Evolutionary conservation across 2,113 vertebrate species (phyloP).

Genomic region (Petroica traversi): DNA sequence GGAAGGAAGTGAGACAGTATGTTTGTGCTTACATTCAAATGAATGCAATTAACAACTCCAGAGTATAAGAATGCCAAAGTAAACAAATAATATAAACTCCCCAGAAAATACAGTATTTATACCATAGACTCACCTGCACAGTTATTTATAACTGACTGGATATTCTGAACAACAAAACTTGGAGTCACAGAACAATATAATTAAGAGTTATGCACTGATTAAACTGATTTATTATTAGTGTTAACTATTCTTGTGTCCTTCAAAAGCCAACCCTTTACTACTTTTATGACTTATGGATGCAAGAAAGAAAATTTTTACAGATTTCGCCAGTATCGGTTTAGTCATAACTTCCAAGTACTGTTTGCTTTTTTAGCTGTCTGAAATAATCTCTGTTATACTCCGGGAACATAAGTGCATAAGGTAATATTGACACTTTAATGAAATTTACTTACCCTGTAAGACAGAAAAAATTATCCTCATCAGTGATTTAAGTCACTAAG

Average conservation of each 20-base stretch:
- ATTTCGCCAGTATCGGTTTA: background rate
- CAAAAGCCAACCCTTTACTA: background rate
- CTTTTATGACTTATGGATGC: background rate
- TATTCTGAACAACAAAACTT: background rate
- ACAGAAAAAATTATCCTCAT: conserved; percentile 30
- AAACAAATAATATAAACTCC: background rate
- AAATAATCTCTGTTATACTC: conserved; percentile 28
- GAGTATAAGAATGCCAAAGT: background rate
- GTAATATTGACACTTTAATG: conserved; percentile 68
- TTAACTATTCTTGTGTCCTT: background rate
- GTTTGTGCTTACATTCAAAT: background rate
- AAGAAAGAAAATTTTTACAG: background rate
- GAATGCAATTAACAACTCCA: background rate
- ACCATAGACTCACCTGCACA: background rate
- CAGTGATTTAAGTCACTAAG: conserved; percentile 42
- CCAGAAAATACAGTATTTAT: background rate
- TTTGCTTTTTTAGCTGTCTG: conserved; percentile 37
- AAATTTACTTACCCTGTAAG: conserved; percentile 41
- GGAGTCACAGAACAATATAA: background rate
- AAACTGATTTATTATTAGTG: background rate
- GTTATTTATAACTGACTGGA: background rate
- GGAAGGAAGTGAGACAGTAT: background rate
- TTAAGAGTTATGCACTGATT: background rate
- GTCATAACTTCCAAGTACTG: conserved; percentile 22
- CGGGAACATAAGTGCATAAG: conserved; percentile 56